Conservation (phyloP, 2,797 vertebrate species). For the Channallabes apus region DNA sequence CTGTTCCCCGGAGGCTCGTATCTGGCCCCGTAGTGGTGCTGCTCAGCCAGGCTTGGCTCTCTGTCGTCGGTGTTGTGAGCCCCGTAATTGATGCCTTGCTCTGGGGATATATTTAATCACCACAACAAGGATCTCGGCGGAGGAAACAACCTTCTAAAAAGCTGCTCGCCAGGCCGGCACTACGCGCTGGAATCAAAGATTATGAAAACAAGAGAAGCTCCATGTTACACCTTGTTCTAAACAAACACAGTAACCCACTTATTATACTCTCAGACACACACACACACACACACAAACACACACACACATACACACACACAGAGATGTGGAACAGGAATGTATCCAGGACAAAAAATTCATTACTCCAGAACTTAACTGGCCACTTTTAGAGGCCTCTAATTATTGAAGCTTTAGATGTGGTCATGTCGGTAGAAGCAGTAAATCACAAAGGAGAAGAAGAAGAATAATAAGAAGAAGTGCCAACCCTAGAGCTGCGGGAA, state of each 20-base stretch:
- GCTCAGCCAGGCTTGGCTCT: slow-evolving; percentile 72
- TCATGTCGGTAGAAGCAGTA: slow-evolving; percentile 79
- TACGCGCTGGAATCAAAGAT: slow-evolving; percentile 66
- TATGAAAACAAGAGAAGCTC: slow-evolving; percentile 56
- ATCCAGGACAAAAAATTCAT: slow-evolving; percentile 77
- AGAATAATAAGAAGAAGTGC: slow-evolving; percentile 72
- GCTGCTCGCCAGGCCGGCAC: slow-evolving; percentile 59
- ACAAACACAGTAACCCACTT: slow-evolving; percentile 27
- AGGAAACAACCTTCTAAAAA: slow-evolving; percentile 80
- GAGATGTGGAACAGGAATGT: slow-evolving; percentile 49
- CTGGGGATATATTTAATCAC: slow-evolving; percentile 80
- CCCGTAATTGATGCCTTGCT: slow-evolving; percentile 79
- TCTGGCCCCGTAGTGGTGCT: slow-evolving; percentile 63
- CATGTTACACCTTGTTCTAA: slow-evolving; percentile 45
- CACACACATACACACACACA: slow-evolving; percentile 45
- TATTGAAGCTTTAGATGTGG: slow-evolving; percentile 88
- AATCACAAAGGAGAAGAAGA: slow-evolving; percentile 77
- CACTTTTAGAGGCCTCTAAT: slow-evolving; percentile 87
- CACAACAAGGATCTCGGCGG: slow-evolving; percentile 74
- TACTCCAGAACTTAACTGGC: slow-evolving; percentile 78
- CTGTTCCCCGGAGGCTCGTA: slow-evolving; percentile 44
- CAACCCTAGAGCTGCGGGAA: slow-evolving; percentile 87
- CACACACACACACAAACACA: slow-evolving; percentile 40
- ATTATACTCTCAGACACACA: slow-evolving; percentile 25
- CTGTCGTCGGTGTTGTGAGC: slow-evolving; percentile 53